Evolutionary conservation across 2,888 invertebrate species (phyloP).

Genomic region (Gymnosoma rotundatum): DNA sequence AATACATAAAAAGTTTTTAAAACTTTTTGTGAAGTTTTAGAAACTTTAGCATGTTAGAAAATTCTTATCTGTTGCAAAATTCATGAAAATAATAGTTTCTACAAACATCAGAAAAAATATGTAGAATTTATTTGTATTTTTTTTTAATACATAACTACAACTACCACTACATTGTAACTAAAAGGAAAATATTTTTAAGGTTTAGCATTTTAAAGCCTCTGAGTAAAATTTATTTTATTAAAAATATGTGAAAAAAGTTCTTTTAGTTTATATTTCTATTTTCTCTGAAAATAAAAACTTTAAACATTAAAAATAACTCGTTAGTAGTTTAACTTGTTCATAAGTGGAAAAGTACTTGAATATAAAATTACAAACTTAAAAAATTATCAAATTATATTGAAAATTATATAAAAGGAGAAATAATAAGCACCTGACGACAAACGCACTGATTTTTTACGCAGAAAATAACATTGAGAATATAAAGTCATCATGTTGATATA

Average conservation of each 20-base stretch:
- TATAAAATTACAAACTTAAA: neutral
- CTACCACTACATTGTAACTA: neutral
- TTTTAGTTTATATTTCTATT: slow-evolving; percentile 5
- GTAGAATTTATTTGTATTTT: neutral
- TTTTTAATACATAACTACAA: neutral
- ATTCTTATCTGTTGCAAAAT: slow-evolving; percentile 62
- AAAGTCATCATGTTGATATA: too few species aligned
- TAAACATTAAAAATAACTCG: slow-evolving; percentile 28
- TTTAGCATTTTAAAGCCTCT: slow-evolving; percentile 30
- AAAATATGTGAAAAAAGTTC: slow-evolving; percentile 49
- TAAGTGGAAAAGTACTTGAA: neutral
- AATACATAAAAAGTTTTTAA: slow-evolving; percentile 20
- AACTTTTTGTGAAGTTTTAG: neutral
- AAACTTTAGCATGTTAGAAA: slow-evolving; percentile 47
- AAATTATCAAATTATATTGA: neutral
- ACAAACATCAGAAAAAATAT: neutral
- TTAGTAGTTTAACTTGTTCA: slow-evolving; percentile 10
- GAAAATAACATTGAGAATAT: too few species aligned
- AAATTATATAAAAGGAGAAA: too few species aligned
- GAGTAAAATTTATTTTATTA: slow-evolving; percentile 57
- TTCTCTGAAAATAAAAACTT: neutral
- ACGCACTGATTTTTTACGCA: too few species aligned
- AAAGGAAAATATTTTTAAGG: slow-evolving; percentile 25
- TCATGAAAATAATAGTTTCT: slow-evolving; percentile 52
- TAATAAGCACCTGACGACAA: too few species aligned